These are phyloP conservation scores for Acrocephalus scirpaceus DNA, from an alignment of 2,797 vertebrate genomes.

Conservation along the genomic window DNA sequence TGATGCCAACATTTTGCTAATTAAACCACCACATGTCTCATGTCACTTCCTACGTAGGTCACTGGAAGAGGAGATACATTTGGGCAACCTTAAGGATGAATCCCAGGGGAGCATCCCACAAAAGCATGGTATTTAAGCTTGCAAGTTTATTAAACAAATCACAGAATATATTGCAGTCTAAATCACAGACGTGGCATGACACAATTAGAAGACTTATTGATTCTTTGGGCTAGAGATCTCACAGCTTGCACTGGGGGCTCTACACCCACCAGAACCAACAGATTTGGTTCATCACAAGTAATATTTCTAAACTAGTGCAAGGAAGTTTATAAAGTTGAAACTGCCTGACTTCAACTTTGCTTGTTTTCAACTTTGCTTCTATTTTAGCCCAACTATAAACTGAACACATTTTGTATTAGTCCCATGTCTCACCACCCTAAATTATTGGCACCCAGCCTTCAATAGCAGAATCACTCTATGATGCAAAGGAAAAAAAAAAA, in stretches of 20 bases:
- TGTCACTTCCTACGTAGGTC: constrained; percentile 70
- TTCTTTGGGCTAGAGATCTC: constrained; percentile 75
- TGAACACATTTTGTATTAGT: constrained; percentile 62
- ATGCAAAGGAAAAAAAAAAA: not conserved
- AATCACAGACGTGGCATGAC: constrained; percentile 72
- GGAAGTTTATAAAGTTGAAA: constrained; percentile 61
- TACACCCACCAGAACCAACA: constrained; percentile 69
- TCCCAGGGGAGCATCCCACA: constrained; percentile 66
- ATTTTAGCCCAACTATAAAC: constrained; percentile 61
- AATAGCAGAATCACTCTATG: constrained; percentile 11
- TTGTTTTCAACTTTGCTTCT: constrained; percentile 67
- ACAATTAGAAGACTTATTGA: constrained; percentile 80
- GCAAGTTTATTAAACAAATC: constrained; percentile 76
- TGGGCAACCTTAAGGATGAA: constrained; percentile 64
- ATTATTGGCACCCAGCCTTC: constrained; percentile 28
- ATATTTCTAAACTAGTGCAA: constrained; percentile 49
- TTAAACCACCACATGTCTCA: constrained; percentile 69
- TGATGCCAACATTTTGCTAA: constrained; percentile 68
- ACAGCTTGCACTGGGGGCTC: constrained; percentile 71
- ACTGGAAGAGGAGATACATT: constrained; percentile 63
- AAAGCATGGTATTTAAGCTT: constrained; percentile 71
- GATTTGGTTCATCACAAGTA: constrained; percentile 65
- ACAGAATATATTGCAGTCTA: constrained; percentile 56
- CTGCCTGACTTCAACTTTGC: constrained; percentile 68
- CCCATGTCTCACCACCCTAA: constrained; percentile 38